Evolutionary conservation across 2,797 vertebrate genomes (phyloP).

Genomic region (Forpus xanthops): DNA sequence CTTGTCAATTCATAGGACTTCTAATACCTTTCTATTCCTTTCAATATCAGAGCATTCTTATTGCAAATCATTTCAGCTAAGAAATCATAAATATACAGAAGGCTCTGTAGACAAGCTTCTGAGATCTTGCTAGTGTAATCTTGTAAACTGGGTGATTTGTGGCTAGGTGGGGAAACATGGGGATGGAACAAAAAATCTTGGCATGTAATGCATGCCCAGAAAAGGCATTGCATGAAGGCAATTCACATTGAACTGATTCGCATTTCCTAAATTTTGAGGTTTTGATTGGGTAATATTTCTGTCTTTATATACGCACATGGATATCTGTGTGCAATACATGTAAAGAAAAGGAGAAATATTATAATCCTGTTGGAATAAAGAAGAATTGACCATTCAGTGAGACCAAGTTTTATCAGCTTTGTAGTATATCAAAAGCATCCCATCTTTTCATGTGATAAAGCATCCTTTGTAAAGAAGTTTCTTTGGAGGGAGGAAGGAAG

Average conservation of each 20-base stretch:
- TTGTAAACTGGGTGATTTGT: neutral
- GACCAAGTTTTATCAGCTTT: neutral
- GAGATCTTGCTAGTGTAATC: neutral
- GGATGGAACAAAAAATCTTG: neutral
- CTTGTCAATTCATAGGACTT: neutral
- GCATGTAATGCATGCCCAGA: neutral
- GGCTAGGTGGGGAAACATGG: rapidly evolving
- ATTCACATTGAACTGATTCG: neutral
- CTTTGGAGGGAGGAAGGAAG: neutral
- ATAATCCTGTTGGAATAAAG: neutral
- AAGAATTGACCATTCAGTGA: neutral
- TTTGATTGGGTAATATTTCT: neutral
- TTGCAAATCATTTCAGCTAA: neutral
- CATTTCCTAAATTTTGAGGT: neutral
- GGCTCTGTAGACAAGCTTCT: neutral
- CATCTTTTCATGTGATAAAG: neutral
- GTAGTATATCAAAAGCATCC: neutral
- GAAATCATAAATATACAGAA: neutral
- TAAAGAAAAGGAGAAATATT: neutral
- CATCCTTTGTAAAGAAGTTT: neutral
- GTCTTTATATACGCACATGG: neutral
- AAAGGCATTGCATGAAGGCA: neutral
- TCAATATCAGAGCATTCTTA: neutral
- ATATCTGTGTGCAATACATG: neutral
- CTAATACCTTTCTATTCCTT: neutral